Evolutionary conservation across 2,797 vertebrate species (phyloP).

Genomic region (Cyclura pinguis): DNA sequence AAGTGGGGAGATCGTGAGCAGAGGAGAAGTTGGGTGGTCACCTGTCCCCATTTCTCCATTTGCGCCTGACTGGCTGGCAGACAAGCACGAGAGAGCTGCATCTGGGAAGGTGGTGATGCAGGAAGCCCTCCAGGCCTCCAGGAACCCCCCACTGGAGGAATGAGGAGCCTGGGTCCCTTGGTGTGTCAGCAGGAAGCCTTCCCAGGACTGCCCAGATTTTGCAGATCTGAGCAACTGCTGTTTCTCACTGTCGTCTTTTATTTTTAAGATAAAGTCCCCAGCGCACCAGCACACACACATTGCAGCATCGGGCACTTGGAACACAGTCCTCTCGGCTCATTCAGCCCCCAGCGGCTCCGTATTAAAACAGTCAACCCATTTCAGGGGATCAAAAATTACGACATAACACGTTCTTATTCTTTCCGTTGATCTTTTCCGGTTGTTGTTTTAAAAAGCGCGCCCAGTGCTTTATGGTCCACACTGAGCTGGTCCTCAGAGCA

Average conservation of each 20-base stretch:
- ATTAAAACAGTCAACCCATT: background rate
- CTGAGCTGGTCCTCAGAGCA: background rate
- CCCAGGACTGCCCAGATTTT: too few relatives aligned
- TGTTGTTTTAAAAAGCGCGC: background rate
- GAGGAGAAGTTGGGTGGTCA: background rate
- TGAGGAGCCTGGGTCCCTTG: background rate
- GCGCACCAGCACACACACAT: too few relatives aligned
- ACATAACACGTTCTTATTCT: background rate
- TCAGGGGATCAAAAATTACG: background rate
- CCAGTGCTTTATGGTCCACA: background rate
- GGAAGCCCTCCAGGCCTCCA: conserved; percentile 13
- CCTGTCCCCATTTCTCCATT: too few relatives aligned
- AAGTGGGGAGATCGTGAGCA: background rate
- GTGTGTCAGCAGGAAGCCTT: background rate
- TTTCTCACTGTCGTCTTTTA: background rate
- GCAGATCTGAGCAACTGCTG: too few relatives aligned
- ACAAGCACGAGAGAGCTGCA: too few relatives aligned
- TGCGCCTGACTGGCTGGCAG: too few relatives aligned
- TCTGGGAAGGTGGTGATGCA: too few relatives aligned
- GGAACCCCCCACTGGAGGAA: conserved; percentile 9
- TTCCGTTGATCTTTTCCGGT: background rate
- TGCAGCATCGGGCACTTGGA: background rate
- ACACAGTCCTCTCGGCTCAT: background rate
- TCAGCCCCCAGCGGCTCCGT: too few relatives aligned
- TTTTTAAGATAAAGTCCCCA: background rate